Conservation (phyloP, 2,888 invertebrate genomes). For the Mactromeris polynyma region DNA sequence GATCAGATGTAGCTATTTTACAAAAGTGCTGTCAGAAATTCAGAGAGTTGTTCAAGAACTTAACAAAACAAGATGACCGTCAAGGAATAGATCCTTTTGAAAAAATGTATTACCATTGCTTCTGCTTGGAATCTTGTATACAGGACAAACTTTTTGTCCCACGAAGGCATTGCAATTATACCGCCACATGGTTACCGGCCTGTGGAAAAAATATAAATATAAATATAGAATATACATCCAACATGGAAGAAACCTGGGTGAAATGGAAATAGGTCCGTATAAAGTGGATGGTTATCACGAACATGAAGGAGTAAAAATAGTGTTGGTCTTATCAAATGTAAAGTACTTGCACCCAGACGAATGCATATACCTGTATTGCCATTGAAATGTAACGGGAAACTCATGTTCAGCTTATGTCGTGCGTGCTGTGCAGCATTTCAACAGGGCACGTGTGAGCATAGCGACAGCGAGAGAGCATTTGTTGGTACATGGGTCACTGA, state of each 20-base stretch:
- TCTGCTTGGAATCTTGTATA: constrained; percentile 62
- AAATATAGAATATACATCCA: constrained; percentile 48
- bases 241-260: constrained; percentile 43
- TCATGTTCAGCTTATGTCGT: too few species aligned
- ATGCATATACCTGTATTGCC: too few species aligned
- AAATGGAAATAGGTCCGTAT: constrained; percentile 53
- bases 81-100: constrained; percentile 61
- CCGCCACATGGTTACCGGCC: constrained; percentile 66
- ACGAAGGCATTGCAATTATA: constrained; percentile 60
- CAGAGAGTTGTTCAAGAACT: too few species aligned
- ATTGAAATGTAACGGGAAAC: too few species aligned
- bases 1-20: constrained; percentile 56
- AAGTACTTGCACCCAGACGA: too few species aligned
- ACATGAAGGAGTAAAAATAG: constrained; percentile 25
- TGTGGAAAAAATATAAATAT: constrained; percentile 62
- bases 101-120: constrained; percentile 61
- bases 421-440: too few species aligned
- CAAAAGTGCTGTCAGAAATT: constrained; percentile 56
- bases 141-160: constrained; percentile 52
- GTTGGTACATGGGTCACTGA: too few species aligned
- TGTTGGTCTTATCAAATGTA: too few species aligned
- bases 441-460: too few species aligned
- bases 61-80: too few species aligned
- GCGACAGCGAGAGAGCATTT: too few species aligned
- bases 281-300: constrained; percentile 49